phyloP scores from a whole-genome alignment of 2,113 vertebrate species.

The Ascaphus truei region DNA sequence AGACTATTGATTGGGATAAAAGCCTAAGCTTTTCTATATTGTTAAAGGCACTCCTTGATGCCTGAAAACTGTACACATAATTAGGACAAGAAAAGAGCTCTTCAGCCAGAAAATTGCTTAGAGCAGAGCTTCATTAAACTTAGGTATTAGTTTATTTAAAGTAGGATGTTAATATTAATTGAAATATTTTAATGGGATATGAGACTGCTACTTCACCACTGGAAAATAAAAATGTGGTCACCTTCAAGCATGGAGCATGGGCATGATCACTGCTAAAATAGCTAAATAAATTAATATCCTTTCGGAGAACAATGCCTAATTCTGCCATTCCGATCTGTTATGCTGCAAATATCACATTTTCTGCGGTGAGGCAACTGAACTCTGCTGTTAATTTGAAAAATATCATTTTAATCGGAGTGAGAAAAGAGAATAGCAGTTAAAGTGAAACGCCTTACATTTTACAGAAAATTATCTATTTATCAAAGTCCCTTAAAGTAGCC shows the following conservation, averaged over 20 bases:
- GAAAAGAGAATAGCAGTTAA: no score
- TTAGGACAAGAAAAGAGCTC: conserved; percentile 64
- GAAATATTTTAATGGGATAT: conserved; percentile 58
- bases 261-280: neutral
- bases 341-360: no score
- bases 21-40: conserved; percentile 74
- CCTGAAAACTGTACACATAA: conserved; percentile 67
- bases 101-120: conserved; percentile 63
- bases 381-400: no score
- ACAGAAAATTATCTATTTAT: no score
- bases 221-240: neutral
- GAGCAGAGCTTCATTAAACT: conserved; percentile 63
- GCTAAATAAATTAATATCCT: neutral
- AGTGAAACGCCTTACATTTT: no score
- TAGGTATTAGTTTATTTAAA: conserved; percentile 69
- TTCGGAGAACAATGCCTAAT: neutral
- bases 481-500: no score
- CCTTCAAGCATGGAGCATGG: neutral
- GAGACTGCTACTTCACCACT: neutral
- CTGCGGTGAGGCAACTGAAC: no score
- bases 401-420: no score
- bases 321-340: no score
- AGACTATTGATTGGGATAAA: conserved; percentile 83
- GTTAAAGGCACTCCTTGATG: conserved; percentile 72
- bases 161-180: conserved; percentile 60